Evolutionary conservation across 2,797 vertebrate genomes (phyloP), one percentile per base, ranked within the genome.

Genomic region (Sciurus carolinensis): DNA sequence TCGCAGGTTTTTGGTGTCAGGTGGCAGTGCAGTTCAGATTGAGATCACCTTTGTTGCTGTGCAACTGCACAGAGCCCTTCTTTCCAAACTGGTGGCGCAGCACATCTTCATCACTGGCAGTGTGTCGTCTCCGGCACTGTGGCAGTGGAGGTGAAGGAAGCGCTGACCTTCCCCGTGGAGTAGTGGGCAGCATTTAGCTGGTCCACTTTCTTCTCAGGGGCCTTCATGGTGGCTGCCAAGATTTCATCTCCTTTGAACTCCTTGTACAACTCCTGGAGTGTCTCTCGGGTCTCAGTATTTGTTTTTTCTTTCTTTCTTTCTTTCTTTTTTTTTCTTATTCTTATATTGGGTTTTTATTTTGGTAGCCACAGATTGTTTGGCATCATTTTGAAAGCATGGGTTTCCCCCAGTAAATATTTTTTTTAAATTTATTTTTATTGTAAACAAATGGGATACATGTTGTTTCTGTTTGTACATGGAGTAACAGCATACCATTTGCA

Each of bases 61-160:
- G 99, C 12, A 99, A 98, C 84, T 99, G 99, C 79, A 99, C 98
- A 1, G 99, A 99, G 77, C 99, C 99, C 93, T 99, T 99, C 97
- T 99, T 99, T 99, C 99, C 99, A 0, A 99, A 99, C 44, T 98
- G 98, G 98, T 99, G 99, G 18, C 99, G 99, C 83, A 99, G 99
- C 0, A 98, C 95, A 50, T 99, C 99, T 2, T 99, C 99, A 0
- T 99, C 99, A 8, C 99, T 99, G 94, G 99, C 99, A 28, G 99
- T 99, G 99, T 0, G 95, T 98, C 12, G 99, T 99, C 96, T 99
- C 98, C 1, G 99, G 99, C 47, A 99, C 98, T 99, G 99, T 99
- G 67, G 99, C 99, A 0, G 99, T 99, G 95, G 99, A 99, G 1
- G 99, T 99, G 98, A 99, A 99, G 87, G 99, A 99, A 20, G 99